These are phyloP conservation scores for Liasis olivaceus DNA, from an alignment of 2,797 vertebrate genomes.

Conservation along the genomic window DNA sequence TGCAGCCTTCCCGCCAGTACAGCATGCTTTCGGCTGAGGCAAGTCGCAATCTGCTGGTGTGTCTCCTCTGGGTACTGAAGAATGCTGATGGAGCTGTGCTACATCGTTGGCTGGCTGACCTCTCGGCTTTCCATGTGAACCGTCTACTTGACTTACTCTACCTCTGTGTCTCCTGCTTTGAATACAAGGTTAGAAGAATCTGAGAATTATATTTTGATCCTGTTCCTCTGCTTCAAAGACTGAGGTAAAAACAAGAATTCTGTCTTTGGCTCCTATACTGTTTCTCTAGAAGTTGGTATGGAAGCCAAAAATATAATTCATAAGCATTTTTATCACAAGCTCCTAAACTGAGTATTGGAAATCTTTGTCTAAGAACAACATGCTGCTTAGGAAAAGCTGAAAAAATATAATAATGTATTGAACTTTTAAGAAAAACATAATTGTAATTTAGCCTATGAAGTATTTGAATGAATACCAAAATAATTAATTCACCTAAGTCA, in stretches of 20 bases:
- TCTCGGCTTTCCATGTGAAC: slow-evolving; percentile 86
- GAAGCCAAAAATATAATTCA: neutral
- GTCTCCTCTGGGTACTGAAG: slow-evolving; percentile 93
- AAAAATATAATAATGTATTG: neutral
- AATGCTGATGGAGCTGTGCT: slow-evolving; percentile 83
- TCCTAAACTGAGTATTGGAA: neutral
- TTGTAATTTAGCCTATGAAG: neutral
- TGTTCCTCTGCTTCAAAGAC: neutral
- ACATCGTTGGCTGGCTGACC: slow-evolving; percentile 87
- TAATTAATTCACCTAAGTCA: neutral
- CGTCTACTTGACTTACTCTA: slow-evolving; percentile 87
- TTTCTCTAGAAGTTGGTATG: neutral
- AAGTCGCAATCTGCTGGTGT: slow-evolving; percentile 86
- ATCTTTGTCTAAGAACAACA: neutral
- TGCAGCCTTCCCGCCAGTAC: slow-evolving; percentile 80
- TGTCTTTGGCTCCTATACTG: neutral
- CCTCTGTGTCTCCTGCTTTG: slow-evolving; percentile 88
- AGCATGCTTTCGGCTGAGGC: slow-evolving; percentile 84
- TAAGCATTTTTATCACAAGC: neutral
- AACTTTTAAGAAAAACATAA: neutral
- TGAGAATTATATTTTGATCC: no score
- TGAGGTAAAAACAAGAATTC: neutral
- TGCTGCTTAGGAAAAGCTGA: neutral
- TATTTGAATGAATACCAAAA: neutral
- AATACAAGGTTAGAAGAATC: slow-evolving; percentile 76